Evolutionary conservation across 2,888 invertebrate genomes (phyloP), one percentile per base, ranked within the genome.

Genomic region (Bembecia ichneumoniformis): DNA sequence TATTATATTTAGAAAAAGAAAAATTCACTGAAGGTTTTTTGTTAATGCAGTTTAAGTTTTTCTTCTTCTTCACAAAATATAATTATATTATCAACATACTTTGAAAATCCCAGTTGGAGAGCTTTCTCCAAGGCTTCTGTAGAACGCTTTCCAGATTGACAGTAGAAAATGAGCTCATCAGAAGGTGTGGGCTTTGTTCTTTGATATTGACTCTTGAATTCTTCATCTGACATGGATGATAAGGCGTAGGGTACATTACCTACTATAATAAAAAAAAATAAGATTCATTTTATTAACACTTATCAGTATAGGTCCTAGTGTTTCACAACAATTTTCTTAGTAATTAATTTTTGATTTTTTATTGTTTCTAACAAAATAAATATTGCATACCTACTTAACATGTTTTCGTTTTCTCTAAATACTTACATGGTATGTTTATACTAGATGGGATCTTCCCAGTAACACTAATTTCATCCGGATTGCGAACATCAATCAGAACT

Each of bases 401-500:
- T 35, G n/a, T 1, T 10, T 46, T 20, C 13, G n/a, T 3, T 36
- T 44, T n/a, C 15, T 43, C 3, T 43, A 15, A 10, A 13, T 44
- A 44, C 44, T 88, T 89, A 91, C 94, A 84, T 65, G 94, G 94
- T 71, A 94, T 93, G 68, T 94, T 93, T 50, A 94, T 91, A 67
- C 93, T 93, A 15, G 91, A 90, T 35, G 94, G 94, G 56, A 94
- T 90, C 67, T 87, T 82, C 3, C 94, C 94, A 20, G 91, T 91
- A 56, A 89, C 88, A 54, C 83, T 66, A 1, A 94, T 80, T 80
- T 94, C 94, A 4, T 88, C 76, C 15, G 92, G 92, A 64, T 94
- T 92, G 43, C 94, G 90, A 0, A 94, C 94, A 83, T 94, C 94
- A 59, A 96, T 91, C 4, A 94, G 88, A 3, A 92, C 73, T 58